Evolutionary conservation across 2,888 invertebrate genomes (phyloP).

Genomic region (Hyppa rectilinea): DNA sequence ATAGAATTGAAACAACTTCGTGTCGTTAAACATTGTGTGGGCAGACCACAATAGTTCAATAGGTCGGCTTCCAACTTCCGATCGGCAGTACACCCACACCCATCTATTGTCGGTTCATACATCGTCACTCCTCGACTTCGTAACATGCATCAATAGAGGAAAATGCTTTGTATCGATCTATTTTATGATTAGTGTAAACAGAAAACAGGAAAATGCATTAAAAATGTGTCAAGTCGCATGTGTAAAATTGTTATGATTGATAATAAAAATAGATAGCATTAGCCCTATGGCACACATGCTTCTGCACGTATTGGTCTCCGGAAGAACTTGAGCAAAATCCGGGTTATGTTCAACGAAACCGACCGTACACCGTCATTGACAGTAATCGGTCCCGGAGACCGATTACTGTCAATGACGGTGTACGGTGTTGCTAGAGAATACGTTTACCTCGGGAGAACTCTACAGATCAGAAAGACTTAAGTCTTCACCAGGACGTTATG

Average conservation of each 20-base stretch:
- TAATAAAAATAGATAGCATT: constrained; percentile 32
- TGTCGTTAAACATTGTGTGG: constrained; percentile 29
- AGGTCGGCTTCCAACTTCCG: constrained; percentile 56
- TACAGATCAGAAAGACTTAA: too few relatives aligned
- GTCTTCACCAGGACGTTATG: too few relatives aligned
- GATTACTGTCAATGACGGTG: too few relatives aligned
- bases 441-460: too few relatives aligned
- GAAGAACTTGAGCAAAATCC: too few relatives aligned
- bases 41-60: constrained; percentile 55
- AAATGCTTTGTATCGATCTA: constrained; percentile 50
- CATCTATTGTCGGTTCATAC: constrained; percentile 48
- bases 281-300: neutral
- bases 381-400: too few relatives aligned
- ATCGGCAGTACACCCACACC: constrained; percentile 58
- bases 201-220: constrained; percentile 43
- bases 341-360: too few relatives aligned
- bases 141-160: constrained; percentile 37
- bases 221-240: constrained; percentile 18
- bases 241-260: constrained; percentile 27
- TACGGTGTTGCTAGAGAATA: too few relatives aligned
- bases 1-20: constrained; percentile 25
- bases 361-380: too few relatives aligned
- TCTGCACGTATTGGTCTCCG: too few relatives aligned
- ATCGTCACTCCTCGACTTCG: constrained; percentile 41
- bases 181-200: constrained; percentile 20